These are phyloP conservation scores for roundworm (Caenorhabditis elegans) DNA, from an alignment of 1,140 invertebrate genomes.

Conservation along the genomic window WBcel235 BX284603.4:6414001-6414500, in stretches of 20 bases:
- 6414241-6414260: constrained; percentile 28
- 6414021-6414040: constrained; percentile 45
- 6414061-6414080: constrained; percentile 47
- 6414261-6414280: constrained; percentile 14
- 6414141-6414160: constrained; percentile 58
- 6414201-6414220: background rate
- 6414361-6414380: no score
- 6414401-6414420: no score
- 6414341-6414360: no score
- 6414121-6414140: constrained; percentile 59
- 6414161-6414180: no score
- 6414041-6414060: constrained; percentile 63
- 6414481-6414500: no score
- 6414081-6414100: constrained; percentile 53
- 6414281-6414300: background rate
- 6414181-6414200: no score
- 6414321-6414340: no score
- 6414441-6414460: no score
- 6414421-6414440: no score
- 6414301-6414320: background rate
- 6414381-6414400: no score
- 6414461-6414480: no score
- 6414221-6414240: constrained; percentile 21
- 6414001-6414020: no score
- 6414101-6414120: constrained; percentile 60